These are phyloP conservation scores for Nettapus auritus DNA, from an alignment of 2,113 vertebrate genomes.

Conservation along the genomic window DNA sequence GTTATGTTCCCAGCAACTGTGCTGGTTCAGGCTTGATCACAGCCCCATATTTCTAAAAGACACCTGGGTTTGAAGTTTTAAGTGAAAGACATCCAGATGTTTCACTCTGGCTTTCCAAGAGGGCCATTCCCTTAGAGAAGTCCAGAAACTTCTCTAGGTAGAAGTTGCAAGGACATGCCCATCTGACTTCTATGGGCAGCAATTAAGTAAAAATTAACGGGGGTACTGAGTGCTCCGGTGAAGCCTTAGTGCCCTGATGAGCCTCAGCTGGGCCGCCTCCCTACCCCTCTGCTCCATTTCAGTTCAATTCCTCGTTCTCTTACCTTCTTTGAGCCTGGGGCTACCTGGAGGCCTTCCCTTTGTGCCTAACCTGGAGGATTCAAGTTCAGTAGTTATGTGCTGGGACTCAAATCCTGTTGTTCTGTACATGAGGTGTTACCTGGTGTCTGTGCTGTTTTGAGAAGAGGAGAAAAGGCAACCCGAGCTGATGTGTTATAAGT, in stretches of 20 bases:
- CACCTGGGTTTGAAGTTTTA: neutral
- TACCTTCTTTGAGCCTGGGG: accelerated
- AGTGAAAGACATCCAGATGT: neutral
- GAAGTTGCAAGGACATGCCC: neutral
- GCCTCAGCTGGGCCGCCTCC: neutral
- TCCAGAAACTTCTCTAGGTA: neutral
- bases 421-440: accelerated
- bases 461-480: neutral
- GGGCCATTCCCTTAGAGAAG: neutral
- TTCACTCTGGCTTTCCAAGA: neutral
- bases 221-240: neutral
- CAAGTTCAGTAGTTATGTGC: accelerated
- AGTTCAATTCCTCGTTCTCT: accelerated
- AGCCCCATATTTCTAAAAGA: neutral
- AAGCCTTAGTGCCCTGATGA: accelerated
- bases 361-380: accelerated
- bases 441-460: accelerated
- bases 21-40: neutral
- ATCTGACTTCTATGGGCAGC: neutral
- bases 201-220: neutral
- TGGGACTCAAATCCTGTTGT: accelerated
- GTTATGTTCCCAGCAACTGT: neutral
- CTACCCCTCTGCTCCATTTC: neutral
- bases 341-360: accelerated
- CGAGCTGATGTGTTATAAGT: neutral